Percentiles rank a stretch among this genome's conserved stretches.
Conservation (phyloP, 2,113 vertebrate species). For the Zosterops borbonicus region DNA sequence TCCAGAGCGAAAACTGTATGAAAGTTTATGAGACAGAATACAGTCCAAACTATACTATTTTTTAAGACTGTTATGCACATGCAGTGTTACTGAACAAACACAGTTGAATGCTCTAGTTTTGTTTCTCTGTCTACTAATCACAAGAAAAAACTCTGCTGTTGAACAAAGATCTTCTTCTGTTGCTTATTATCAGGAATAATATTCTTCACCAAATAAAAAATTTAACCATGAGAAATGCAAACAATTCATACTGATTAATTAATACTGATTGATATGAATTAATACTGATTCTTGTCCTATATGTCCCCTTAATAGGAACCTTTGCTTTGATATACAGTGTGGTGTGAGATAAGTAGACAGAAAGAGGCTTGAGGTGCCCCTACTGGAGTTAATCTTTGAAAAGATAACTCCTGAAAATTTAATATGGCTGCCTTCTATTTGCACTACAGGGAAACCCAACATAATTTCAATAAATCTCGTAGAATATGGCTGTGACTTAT, state of each 20-base stretch:
- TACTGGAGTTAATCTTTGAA: slow-evolving; percentile 41
- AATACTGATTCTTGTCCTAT: not conserved
- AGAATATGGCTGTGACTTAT: slow-evolving; percentile 46
- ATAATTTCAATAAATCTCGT: slow-evolving; percentile 68
- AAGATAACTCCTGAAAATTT: slow-evolving; percentile 52
- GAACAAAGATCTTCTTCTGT: not conserved
- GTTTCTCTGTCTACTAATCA: not conserved
- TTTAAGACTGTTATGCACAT: not conserved
- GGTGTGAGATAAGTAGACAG: not conserved
- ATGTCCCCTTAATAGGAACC: not conserved
- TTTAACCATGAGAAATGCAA: not conserved
- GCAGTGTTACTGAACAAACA: not conserved
- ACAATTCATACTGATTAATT: not conserved
- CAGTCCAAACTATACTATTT: not conserved
- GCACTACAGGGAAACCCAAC: slow-evolving; percentile 46
- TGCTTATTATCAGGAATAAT: not conserved
- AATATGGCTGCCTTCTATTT: slow-evolving; percentile 54
- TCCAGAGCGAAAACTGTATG: not conserved
- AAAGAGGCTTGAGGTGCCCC: not conserved
- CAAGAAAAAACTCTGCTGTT: not conserved
- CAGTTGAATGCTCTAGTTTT: not conserved
- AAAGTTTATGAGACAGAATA: not conserved
- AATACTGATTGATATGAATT: not conserved
- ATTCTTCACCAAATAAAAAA: not conserved
- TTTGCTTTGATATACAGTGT: slow-evolving; percentile 1